Evolutionary conservation across 2,797 vertebrate species (phyloP), one percentile per base, ranked within the genome.

Genomic region (Sebastes aleutianus): DNA sequence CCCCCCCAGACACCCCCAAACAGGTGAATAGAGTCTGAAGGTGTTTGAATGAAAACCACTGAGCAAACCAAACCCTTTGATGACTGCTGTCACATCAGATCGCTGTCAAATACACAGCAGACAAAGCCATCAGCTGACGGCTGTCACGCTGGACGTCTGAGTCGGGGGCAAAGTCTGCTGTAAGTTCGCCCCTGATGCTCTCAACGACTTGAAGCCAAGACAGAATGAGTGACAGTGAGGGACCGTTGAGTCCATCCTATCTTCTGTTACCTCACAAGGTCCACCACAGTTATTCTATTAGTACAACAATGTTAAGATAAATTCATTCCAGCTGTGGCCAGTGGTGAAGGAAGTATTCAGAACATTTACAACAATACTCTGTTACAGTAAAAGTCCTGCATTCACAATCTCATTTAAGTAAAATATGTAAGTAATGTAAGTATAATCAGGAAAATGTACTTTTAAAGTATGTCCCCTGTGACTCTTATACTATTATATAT

Each of bases 41-140:
- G 69, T 20, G 4, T 36, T 20, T 65, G 84, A 81, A 79, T 81
- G 70, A 84, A 83, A 78, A 59, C n/a, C 63, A 47, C 32, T 3
- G 68, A 61, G 73, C 59, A 79, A 85, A 86, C 36, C 20, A 36
- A 83, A 78, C 54, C 78, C 54, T 66, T 63, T 39, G 67, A 78
- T 66, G 74, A 67, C 63, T 64, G 71, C 74, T 79, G 85, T 85
- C 89, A 83, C 66, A 71, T 85, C 76, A 74, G 78, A 82, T 86
- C 3, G 24, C 77, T 82, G 79, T 87, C 81, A 88, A 54, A 81
- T 4, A 50, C 63, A 50, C 12, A 66, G n/a, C n/a, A 82, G 77
- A 84, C 76, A 84, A 76, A 88, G 82, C 22, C 43, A 36, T 75
- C 79, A 79, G 76, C 78, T 79, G 83, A 77, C 4, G 18, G 59